Conservation (phyloP, 2,888 invertebrate genomes). For the Toxonevra muliebris region DNA sequence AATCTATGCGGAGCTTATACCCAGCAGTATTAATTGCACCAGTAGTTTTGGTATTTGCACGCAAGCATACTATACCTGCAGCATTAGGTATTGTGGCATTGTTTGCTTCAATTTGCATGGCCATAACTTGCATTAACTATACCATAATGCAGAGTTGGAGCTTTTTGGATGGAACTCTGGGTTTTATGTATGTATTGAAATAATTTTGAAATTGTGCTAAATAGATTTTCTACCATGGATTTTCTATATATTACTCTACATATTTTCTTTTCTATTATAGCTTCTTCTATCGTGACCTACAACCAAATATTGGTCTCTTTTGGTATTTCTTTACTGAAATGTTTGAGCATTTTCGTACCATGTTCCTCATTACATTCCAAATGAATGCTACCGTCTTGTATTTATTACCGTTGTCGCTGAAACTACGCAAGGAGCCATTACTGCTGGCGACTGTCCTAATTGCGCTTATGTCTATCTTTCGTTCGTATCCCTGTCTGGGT, state of each 20-base stretch:
- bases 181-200: conserved; percentile 76
- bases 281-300: conserved; percentile 89
- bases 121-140: conserved; percentile 61
- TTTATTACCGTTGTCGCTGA: conserved; percentile 84
- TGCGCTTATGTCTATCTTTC: conserved; percentile 88
- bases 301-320: conserved; percentile 96
- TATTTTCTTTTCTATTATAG: conserved; percentile 68
- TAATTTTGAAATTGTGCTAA: background rate
- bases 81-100: conserved; percentile 40
- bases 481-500: conserved; percentile 96
- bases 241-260: conserved; percentile 37
- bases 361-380: conserved; percentile 97
- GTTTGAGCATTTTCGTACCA: conserved; percentile 97
- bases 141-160: conserved; percentile 72
- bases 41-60: conserved; percentile 69
- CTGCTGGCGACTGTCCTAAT: conserved; percentile 81
- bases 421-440: conserved; percentile 82
- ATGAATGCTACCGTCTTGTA: conserved; percentile 93
- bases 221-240: background rate
- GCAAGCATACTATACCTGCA: background rate
- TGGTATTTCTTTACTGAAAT: conserved; percentile 99
- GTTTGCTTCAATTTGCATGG: conserved; percentile 46
- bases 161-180: conserved; percentile 78
- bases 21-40: conserved; percentile 86
- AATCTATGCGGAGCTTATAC: conserved; percentile 84